Base-by-base conservation (phyloP, 2,888 invertebrate genomes). In the Steinernema scapterisci region DNA sequence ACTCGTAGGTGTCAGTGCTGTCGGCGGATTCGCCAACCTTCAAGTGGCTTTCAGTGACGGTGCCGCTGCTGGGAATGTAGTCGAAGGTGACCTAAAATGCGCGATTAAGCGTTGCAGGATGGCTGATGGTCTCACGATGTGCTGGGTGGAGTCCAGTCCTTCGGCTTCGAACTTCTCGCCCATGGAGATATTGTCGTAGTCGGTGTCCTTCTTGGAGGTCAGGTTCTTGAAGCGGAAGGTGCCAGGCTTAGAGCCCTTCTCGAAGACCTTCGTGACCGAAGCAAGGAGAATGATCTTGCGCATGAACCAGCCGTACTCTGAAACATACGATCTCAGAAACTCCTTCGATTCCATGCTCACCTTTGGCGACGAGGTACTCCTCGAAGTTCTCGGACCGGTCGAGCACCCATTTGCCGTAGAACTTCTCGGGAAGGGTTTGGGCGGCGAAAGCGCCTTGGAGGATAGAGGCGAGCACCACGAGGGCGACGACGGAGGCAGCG, bases 341-440 rank as follows among this genome's bases (percentile, higher is more conserved):
- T 38, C 9, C 38, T 19, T 19, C 3, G 13, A 19, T 5, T 11
- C 21, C 13, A 46, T 13, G 7, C 56, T 23, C 31, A 84, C 85
- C 86, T 81, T 84, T 86, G 5, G 83, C 78, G n/a, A 84, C 76
- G n/a, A 87, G 76, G 72, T 83, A 87, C 76, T 87, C 87, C 51
- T 87, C 87, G 74, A 87, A 87, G 72, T 87, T 86, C 76, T 87
- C 87, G 73, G 83, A 83, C 27, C 73, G 75, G 51, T 86, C 86
- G 43, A 85, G 76, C 5, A 38, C 9, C 38, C 38, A 38, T 9
- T 38, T 76, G 19, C 87, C 87, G 31, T 85, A 80, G 75, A 87
- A 87, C 73, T 81, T 80, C 3, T 81, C 81, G 0, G 87, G 87
- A 48, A 63, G 63, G 38, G 27, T 27, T 16, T 63, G 6, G 16